A percentile compares a stretch with the other conserved stretches of the same genome.
phyloP scores from a whole-genome alignment of 2,797 vertebrate genomes.

The Nannoperca obscura region DNA sequence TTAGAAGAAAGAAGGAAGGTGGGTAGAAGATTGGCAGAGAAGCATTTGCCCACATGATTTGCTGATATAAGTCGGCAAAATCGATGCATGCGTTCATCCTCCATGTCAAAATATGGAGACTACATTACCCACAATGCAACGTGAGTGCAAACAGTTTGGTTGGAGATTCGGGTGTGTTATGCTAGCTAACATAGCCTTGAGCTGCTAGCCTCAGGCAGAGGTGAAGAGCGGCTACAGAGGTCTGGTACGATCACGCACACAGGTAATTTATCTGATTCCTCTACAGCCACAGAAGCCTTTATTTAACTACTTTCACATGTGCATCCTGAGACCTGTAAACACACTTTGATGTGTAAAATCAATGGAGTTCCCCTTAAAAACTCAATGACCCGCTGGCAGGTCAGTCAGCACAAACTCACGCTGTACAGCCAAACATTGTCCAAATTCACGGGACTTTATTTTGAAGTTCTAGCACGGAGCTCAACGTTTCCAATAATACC shows the following conservation, averaged over 20 bases:
- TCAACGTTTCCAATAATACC: background rate
- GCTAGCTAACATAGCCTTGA: background rate
- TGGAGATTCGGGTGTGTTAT: background rate
- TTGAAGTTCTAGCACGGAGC: background rate
- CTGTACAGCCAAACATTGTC: background rate
- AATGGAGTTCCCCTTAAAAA: background rate
- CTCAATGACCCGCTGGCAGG: background rate
- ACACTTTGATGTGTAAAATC: background rate
- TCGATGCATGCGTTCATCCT: background rate
- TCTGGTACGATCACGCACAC: background rate
- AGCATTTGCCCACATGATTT: background rate
- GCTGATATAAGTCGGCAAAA: background rate
- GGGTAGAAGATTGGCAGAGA: background rate
- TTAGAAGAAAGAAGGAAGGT: background rate
- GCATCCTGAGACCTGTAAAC: background rate
- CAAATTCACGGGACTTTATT: background rate
- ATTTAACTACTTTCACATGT: background rate
- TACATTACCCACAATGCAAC: constrained; percentile 6
- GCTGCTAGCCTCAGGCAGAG: background rate
- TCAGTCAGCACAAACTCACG: background rate
- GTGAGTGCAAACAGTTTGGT: background rate
- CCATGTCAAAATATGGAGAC: background rate
- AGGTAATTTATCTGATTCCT: too few relatives aligned
- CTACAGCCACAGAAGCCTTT: background rate
- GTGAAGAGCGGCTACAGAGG: background rate